Percentiles rank a stretch among this genome's conserved stretches.
Conservation (phyloP, 1,140 invertebrate genomes). For the Drosophila novamexicana region DNA sequence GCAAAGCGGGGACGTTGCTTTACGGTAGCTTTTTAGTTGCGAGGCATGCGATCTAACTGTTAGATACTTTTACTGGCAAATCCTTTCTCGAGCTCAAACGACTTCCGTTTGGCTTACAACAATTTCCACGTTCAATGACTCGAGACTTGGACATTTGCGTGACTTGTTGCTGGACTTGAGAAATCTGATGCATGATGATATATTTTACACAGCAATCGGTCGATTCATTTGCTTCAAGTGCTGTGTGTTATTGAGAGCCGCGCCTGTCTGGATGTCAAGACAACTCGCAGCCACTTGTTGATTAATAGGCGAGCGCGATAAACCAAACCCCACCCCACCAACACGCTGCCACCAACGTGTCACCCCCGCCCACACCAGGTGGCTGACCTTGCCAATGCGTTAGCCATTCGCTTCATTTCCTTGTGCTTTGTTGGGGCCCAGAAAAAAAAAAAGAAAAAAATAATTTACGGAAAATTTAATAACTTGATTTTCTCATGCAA, state of each 20-base stretch:
- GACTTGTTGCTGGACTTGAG: slow-evolving; percentile 49
- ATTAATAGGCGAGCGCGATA: slow-evolving; percentile 62
- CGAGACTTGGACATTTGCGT: slow-evolving; percentile 60
- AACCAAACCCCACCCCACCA: neutral
- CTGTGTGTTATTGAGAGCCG: slow-evolving; percentile 30
- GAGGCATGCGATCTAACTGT: slow-evolving; percentile 64
- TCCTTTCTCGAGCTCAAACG: slow-evolving; percentile 47
- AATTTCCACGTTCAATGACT: slow-evolving; percentile 72
- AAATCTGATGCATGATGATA: slow-evolving; percentile 33
- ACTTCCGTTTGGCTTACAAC: slow-evolving; percentile 63
- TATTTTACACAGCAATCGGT: slow-evolving; percentile 47
- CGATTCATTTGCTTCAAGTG: slow-evolving; percentile 39
- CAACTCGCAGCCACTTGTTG: slow-evolving; percentile 59
- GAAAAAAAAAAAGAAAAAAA: slow-evolving; percentile 33
- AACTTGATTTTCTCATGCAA: slow-evolving; percentile 45
- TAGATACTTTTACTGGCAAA: slow-evolving; percentile 63
- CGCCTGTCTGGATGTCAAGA: slow-evolving; percentile 57
- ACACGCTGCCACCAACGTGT: neutral
- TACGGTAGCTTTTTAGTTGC: slow-evolving; percentile 35
- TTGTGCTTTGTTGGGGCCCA: slow-evolving; percentile 60
- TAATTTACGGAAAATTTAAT: slow-evolving; percentile 8
- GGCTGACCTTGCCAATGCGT: slow-evolving; percentile 58
- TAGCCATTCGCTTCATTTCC: slow-evolving; percentile 51
- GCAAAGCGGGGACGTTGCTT: slow-evolving; percentile 35
- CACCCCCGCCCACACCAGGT: slow-evolving; percentile 35